Conservation (phyloP, 2,888 invertebrate genomes). For the Poecilus cupreus region DNA sequence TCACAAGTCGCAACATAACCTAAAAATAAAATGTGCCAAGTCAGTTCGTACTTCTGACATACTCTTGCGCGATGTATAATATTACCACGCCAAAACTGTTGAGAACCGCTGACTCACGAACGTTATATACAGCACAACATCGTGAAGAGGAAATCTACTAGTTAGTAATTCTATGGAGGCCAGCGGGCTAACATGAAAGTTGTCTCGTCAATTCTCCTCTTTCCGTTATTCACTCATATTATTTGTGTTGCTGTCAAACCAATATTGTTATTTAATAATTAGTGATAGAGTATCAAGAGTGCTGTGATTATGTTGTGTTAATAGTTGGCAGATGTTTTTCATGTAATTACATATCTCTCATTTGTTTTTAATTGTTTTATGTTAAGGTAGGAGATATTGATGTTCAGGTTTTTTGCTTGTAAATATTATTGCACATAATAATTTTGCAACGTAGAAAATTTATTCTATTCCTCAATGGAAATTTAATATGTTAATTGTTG, state of each 20-base stretch:
- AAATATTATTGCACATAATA: background rate
- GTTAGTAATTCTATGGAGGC: conserved; percentile 57
- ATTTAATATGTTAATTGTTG: background rate
- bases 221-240: background rate
- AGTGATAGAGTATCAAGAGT: conserved; percentile 27
- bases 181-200: conserved; percentile 53
- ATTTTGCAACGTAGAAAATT: too few relatives aligned
- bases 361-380: conserved; percentile 28
- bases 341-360: background rate
- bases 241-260: conserved; percentile 17
- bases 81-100: conserved; percentile 13
- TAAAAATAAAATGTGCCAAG: conserved; percentile 38
- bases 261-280: conserved; percentile 33
- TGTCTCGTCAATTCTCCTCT: conserved; percentile 30
- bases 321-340: background rate
- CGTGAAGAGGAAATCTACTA: conserved; percentile 52
- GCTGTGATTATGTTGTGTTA: conserved; percentile 30
- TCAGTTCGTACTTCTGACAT: background rate
- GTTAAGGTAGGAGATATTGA: conserved; percentile 14
- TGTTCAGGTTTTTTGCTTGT: background rate
- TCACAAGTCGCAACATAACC: background rate
- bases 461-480: background rate
- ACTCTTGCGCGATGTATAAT: background rate
- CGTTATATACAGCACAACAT: conserved; percentile 54
- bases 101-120: conserved; percentile 50